phyloP scores from a whole-genome alignment of 2,113 vertebrate genomes.

The Thunnus thynnus region DNA sequence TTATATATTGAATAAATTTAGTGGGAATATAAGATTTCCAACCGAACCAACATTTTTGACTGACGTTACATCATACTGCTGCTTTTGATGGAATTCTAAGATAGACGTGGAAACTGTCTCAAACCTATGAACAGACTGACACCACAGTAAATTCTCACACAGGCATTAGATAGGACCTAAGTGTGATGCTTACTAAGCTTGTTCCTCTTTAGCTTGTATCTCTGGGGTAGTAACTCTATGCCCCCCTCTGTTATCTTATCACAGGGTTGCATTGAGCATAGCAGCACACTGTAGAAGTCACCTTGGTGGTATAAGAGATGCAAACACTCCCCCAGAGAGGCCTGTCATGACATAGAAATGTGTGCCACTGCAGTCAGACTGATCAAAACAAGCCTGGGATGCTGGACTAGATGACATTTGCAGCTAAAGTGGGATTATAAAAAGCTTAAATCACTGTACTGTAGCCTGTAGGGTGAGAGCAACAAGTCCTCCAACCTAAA shows the following conservation, averaged over 20 bases:
- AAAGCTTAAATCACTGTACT: background rate
- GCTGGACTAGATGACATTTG: background rate
- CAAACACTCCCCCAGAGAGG: conserved; percentile 57
- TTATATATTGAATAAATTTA: no score
- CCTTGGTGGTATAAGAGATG: conserved; percentile 70
- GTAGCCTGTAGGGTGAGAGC: no score
- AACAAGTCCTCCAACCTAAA: no score
- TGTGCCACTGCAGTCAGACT: conserved; percentile 47
- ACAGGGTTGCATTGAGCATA: conserved; percentile 61
- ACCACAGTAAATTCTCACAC: conserved; percentile 46
- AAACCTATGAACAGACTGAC: conserved; percentile 50
- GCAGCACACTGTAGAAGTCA: conserved; percentile 69
- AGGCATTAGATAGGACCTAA: conserved; percentile 47
- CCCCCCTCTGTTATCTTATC: conserved; percentile 72
- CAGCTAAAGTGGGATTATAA: background rate
- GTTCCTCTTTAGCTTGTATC: conserved; percentile 70
- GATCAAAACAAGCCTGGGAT: conserved; percentile 27
- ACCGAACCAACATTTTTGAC: conserved; percentile 15
- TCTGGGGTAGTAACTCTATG: conserved; percentile 63
- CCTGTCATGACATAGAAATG: conserved; percentile 34
- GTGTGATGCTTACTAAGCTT: conserved; percentile 68
- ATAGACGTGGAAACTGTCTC: conserved; percentile 33
- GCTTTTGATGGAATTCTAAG: conserved; percentile 32
- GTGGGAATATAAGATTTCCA: background rate
- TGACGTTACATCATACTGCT: conserved; percentile 29